These are phyloP conservation scores for Pterostichus niger DNA, from an alignment of 2,888 invertebrate species.

Conservation along the genomic window DNA sequence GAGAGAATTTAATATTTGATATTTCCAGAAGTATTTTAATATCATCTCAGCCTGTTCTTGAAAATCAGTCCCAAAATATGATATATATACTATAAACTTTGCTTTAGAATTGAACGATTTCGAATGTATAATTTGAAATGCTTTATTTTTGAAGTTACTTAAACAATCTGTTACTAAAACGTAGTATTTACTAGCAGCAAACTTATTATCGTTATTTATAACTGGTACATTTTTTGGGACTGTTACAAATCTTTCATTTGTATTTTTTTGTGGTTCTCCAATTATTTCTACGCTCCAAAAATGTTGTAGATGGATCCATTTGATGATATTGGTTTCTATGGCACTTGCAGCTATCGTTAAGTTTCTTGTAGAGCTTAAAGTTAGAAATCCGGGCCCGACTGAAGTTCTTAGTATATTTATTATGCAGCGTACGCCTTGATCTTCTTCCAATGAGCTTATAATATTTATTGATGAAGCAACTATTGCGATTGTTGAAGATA, in stretches of 20 bases:
- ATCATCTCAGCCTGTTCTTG: constrained; percentile 60
- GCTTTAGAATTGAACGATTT: constrained; percentile 66
- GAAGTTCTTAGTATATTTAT: constrained; percentile 25
- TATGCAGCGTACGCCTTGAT: constrained; percentile 14
- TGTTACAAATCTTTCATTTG: constrained; percentile 44
- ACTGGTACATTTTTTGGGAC: constrained; percentile 40
- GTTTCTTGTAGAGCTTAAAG: constrained; percentile 47
- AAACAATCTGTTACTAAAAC: constrained; percentile 67
- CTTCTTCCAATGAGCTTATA: constrained; percentile 6
- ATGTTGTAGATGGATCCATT: constrained; percentile 50
- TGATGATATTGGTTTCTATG: constrained; percentile 29
- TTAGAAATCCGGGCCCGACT: constrained; percentile 42
- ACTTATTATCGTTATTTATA: constrained; percentile 50
- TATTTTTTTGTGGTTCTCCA: constrained; percentile 9
- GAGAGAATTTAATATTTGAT: constrained; percentile 67
- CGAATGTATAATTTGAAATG: constrained; percentile 51
- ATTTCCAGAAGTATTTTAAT: constrained; percentile 67
- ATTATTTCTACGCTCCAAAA: constrained; percentile 56
- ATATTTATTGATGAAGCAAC: constrained; percentile 45
- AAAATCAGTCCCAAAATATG: constrained; percentile 65
- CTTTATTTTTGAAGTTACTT: constrained; percentile 58
- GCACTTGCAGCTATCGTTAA: constrained; percentile 12
- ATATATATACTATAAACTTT: constrained; percentile 52
- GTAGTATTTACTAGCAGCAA: constrained; percentile 62
- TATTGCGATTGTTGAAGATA: constrained; percentile 8